Percentiles rank a stretch among this genome's conserved stretches.
These are phyloP conservation scores for Mimas tiliae DNA, from an alignment of 2,888 invertebrate genomes.

Conservation along the genomic window DNA sequence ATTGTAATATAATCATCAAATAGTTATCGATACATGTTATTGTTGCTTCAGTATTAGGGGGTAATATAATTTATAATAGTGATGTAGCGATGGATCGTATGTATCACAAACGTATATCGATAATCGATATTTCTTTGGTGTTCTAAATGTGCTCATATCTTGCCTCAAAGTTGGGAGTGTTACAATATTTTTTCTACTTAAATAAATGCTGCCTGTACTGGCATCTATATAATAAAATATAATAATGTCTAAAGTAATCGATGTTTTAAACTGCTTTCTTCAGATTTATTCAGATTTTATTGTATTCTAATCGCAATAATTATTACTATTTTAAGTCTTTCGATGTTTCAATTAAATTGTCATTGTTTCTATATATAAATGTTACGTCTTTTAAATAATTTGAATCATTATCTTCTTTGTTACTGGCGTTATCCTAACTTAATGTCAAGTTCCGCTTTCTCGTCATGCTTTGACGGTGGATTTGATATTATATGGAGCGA, in stretches of 20 bases:
- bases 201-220: neutral
- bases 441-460: too few species aligned
- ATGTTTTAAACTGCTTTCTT: neutral
- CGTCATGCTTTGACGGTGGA: too few species aligned
- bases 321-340: too few species aligned
- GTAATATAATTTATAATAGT: neutral
- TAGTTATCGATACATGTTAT: slow-evolving; percentile 4
- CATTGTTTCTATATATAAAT: neutral
- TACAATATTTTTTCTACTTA: neutral
- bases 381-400: neutral
- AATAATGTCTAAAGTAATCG: neutral
- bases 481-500: too few species aligned
- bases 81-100: neutral
- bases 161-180: neutral
- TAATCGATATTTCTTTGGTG: neutral
- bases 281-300: too few species aligned
- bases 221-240: neutral
- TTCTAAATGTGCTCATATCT: neutral
- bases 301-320: too few species aligned
- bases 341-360: neutral
- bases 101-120: neutral
- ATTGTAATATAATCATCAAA: neutral
- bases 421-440: too few species aligned
- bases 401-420: too few species aligned
- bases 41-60: slow-evolving; percentile 13